A percentile compares a stretch with the other conserved stretches of the same genome.
phyloP scores from a whole-genome alignment of 2,888 invertebrate species.

The Tanaodytes sp. region DNA sequence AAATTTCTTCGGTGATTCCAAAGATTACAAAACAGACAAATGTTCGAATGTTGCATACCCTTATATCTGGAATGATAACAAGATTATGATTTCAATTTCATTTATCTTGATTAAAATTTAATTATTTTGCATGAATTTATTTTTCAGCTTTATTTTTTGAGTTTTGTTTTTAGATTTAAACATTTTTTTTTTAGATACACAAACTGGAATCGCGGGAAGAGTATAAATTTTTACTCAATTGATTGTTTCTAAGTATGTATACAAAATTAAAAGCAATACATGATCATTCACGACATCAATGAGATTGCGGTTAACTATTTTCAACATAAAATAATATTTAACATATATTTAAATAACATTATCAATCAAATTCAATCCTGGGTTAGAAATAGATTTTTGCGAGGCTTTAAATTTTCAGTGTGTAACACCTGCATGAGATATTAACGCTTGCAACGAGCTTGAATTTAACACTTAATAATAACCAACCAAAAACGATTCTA shows the following conservation, averaged over 20 bases:
- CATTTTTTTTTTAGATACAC: constrained; percentile 31
- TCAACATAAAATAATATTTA: constrained; percentile 15
- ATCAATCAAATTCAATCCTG: constrained; percentile 42
- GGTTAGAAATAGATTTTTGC: constrained; percentile 15
- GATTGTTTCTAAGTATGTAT: constrained; percentile 47
- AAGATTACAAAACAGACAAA: too few species aligned
- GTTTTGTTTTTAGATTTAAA: constrained; percentile 12
- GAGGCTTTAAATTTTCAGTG: neutral
- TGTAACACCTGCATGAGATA: constrained; percentile 13
- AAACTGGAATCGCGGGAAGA: constrained; percentile 23
- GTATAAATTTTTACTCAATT: constrained; percentile 40
- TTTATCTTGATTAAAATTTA: too few species aligned
- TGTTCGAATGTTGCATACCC: too few species aligned
- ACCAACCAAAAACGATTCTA: constrained; percentile 1
- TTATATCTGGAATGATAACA: too few species aligned
- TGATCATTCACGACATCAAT: constrained; percentile 20
- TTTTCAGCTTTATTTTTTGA: constrained; percentile 1
- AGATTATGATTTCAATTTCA: too few species aligned
- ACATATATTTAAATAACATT: constrained; percentile 38
- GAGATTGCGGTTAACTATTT: constrained; percentile 24
- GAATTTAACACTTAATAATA: constrained; percentile 14
- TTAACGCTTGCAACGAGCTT: constrained; percentile 12
- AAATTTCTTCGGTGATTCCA: too few species aligned
- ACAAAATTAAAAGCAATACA: constrained; percentile 13
- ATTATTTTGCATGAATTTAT: too few species aligned